Percentiles rank a stretch among this genome's conserved stretches.
These are phyloP conservation scores for Furnarius figulus DNA, from an alignment of 2,113 vertebrate genomes.

Conservation along the genomic window DNA sequence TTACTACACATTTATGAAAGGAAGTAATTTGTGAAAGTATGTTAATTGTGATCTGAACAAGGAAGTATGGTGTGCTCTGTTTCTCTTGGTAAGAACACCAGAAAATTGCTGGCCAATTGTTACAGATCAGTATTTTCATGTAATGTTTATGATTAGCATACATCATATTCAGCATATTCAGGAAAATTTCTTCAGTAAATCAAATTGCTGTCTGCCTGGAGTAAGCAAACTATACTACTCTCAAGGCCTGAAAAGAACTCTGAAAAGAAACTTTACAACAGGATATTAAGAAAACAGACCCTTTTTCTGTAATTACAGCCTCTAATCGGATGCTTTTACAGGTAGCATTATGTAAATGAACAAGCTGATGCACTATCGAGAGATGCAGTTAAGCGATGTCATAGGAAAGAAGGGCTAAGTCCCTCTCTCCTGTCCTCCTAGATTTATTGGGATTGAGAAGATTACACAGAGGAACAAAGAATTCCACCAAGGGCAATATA, in stretches of 20 bases:
- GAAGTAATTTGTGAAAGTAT: background rate
- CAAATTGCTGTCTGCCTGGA: background rate
- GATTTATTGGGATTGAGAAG: background rate
- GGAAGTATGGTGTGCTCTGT: background rate
- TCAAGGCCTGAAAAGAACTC: background rate
- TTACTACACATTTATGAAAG: background rate
- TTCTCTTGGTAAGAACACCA: background rate
- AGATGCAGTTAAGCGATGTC: background rate
- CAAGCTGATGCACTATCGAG: fast-evolving
- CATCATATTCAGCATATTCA: background rate
- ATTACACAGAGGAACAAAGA: background rate
- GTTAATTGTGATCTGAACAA: background rate
- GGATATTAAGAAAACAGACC: background rate
- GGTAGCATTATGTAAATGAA: background rate
- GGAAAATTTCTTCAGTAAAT: background rate
- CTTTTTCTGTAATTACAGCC: background rate
- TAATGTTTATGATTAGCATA: background rate
- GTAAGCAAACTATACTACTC: background rate
- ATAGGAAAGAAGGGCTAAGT: background rate
- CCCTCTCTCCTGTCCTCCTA: background rate
- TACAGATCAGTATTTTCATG: background rate
- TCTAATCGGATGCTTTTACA: background rate
- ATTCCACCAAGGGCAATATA: background rate
- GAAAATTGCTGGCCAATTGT: background rate
- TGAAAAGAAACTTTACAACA: background rate